A percentile compares a stretch with the other conserved stretches of the same genome.
Conservation (phyloP, 2,113 vertebrate genomes). For the Periophthalmus modestus region DNA sequence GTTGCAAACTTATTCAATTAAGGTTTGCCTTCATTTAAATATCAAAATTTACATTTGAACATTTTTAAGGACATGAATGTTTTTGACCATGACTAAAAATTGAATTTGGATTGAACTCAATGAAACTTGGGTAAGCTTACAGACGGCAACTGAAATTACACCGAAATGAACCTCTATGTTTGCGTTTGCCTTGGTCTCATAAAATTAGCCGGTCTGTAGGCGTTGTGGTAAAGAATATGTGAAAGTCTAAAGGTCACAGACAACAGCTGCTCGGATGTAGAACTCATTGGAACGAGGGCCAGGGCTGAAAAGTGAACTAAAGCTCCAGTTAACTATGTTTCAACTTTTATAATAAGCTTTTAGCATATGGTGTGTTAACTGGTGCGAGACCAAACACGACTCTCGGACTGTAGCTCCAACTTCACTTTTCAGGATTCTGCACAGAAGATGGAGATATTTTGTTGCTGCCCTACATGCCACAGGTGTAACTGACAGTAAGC, state of each 20-base stretch:
- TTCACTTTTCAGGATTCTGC: background rate
- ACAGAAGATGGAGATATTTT: too few relatives aligned
- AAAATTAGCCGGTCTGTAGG: background rate
- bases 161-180: background rate
- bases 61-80: too few relatives aligned
- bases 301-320: background rate
- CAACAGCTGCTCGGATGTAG: background rate
- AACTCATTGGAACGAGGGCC: background rate
- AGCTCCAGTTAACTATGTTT: background rate
- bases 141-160: background rate
- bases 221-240: background rate
- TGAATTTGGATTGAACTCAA: too few relatives aligned
- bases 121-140: background rate
- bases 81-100: too few relatives aligned
- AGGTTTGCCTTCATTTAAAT: too few relatives aligned
- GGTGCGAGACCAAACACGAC: background rate
- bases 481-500: too few relatives aligned
- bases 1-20: too few relatives aligned
- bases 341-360: background rate
- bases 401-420: background rate
- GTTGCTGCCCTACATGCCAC: too few relatives aligned
- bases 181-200: background rate
- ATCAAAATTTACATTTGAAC: too few relatives aligned
- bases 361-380: background rate
- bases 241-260: constrained; percentile 10